A percentile compares a stretch with the other conserved stretches of the same genome.
phyloP scores from a whole-genome alignment of 53 echinoderm and acorn worm species.

The Echinarachnius parma region DNA sequence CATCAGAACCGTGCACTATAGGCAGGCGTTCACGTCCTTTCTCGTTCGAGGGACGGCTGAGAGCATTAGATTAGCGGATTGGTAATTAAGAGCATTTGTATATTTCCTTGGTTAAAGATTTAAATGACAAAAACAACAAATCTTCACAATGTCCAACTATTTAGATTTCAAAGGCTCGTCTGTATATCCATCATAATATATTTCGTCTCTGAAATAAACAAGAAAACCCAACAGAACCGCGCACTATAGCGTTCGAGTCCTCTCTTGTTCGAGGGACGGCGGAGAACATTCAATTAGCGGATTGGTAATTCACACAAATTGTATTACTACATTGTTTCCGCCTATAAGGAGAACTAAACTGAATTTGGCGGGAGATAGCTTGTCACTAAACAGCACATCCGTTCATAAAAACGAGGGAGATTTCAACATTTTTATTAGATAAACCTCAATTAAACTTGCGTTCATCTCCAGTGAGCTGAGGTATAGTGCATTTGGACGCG shows the following conservation, averaged over 20 bases:
- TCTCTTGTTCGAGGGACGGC: too few species aligned
- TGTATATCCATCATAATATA: too few species aligned
- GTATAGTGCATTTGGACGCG: slow-evolving; percentile 9
- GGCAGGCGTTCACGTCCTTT: too few species aligned
- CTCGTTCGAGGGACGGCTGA: too few species aligned
- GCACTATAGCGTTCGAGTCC: too few species aligned
- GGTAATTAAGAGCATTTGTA: too few species aligned
- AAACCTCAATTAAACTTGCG: slow-evolving; percentile 34
- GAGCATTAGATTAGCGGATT: slow-evolving; percentile 52
- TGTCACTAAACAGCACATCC: slow-evolving; percentile 13
- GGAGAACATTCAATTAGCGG: slow-evolving; percentile 51
- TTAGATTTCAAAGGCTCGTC: too few species aligned
- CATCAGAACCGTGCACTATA: not conserved
- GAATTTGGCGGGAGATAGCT: slow-evolving; percentile 19
- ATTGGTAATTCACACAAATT: slow-evolving; percentile 51
- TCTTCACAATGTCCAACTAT: too few species aligned
- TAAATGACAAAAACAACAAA: too few species aligned
- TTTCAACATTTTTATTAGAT: slow-evolving; percentile 45
- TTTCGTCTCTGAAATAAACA: slow-evolving; percentile 13
- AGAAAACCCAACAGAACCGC: too few species aligned
- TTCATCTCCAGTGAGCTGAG: slow-evolving; percentile 7
- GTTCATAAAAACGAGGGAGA: slow-evolving; percentile 14
- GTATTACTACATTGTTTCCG: slow-evolving; percentile 52
- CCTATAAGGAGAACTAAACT: slow-evolving; percentile 32
- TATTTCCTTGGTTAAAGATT: too few species aligned